Evolutionary conservation across 1,140 invertebrate genomes (phyloP), one percentile per base, ranked within the genome.

Genomic region (Patella vulgata): DNA sequence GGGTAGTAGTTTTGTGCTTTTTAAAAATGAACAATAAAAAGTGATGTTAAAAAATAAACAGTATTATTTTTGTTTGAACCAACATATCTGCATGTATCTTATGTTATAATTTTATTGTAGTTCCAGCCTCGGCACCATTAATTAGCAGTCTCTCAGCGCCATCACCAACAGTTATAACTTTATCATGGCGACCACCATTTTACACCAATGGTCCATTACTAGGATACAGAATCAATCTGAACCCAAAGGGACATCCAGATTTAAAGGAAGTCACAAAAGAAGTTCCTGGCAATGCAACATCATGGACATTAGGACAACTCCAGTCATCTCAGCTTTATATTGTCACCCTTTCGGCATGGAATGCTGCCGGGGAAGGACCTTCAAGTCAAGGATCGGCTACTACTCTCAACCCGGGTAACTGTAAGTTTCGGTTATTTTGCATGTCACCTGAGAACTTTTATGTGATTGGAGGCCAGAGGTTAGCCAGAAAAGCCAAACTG

Each of bases 131-230:
- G n/a, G 36, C 78, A 8, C 83, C 82, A 61, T 89, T 90, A 63
- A 87, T 94, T 61, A 72, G 63, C 0, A 88, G 91, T 66, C 87
- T 91, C n/a, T 88, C 91, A 30, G 89, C 93, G 0, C 88, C 94
- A 33, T 93, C 95, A 78, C 88, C 91, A n/a, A 89, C 88, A 63
- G 88, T 93, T 65, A 90, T 96, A 28, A 92, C 91, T 57, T 88
- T 96, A 14, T 91, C 90, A 67, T 97, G 94, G 94, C 89, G 91
- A 81, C 90, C 92, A 5, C 94, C 94, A 14, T 87, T 88, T 12
- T 94, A 93, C 77, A 90, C 91, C 25, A 95, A 95, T 82, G 94
- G 93, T 55, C 92, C 91, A 61, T 86, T 97, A 66, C 88, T 94
- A 46, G 92, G 92, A 44, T 96, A 95, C 85, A 89, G 91, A 51